Base-by-base conservation (phyloP, 1,140 invertebrate genomes). In the Caenorhabditis remanei region DNA sequence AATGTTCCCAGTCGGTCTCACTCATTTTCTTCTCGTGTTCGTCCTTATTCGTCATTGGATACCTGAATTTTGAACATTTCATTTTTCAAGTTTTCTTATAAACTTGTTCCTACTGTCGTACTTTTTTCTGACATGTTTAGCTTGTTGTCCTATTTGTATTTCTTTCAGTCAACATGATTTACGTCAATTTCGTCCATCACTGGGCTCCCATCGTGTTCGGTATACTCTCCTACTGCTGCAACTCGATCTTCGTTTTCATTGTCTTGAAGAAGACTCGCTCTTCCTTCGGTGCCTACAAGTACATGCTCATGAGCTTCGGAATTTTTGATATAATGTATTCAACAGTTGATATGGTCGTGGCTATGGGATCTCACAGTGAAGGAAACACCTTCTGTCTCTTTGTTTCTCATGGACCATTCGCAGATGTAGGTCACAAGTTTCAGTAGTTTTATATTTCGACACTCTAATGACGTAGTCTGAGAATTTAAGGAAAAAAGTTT, bases 241-340 rank as follows among this genome's bases (percentile, higher is more conserved):
- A 79, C 40, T 79, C 71, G 24, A 41, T 79, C 11, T 79, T 50
- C 19, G 43, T 79, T 5, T 79, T 13, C 46, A 53, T 79, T n/a
- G 71, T 79, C 1, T 24, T 79, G n/a, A 79, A 21, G 14, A 79
- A 79, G 24, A 79, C 46, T 32, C 71, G 71, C 53, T 79, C 71
- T n/a, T 50, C 71, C 13, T 50, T 79, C 14, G 71, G 71, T 21
- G 71, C 71, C 19, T 79, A 79, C 46, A 79, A 79, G 46, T 79
- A 79, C n/a, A 79, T 79, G 71, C 46, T 79, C 1, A 79, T 79
- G 71, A 79, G 71, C 14, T 79, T 79, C 24, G 71, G 71, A 79
- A 53, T 79, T 19, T 79, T 79, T 79, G 71, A 79, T 79, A 79
- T 79, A 5, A 79, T 79, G 71, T 79, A 79, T 13, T 79, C 71